Percentiles rank a stretch among this genome's conserved stretches.
Conservation (phyloP, 2,113 vertebrate species). For the Poicephalus gulielmi region DNA sequence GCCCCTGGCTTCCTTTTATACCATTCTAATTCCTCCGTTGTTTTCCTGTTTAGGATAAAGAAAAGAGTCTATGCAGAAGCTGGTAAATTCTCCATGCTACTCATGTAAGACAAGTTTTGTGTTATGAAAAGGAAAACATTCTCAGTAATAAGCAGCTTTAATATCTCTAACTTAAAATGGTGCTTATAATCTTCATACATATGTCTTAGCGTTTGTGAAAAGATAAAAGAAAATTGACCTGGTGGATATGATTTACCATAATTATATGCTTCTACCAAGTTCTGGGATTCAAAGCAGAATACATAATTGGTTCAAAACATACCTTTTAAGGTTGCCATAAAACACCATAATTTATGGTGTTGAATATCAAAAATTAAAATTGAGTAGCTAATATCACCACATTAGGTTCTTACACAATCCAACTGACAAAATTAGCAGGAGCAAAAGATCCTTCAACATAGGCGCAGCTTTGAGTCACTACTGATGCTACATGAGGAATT, state of each 20-base stretch:
- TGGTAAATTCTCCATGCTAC: neutral
- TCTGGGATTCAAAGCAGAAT: neutral
- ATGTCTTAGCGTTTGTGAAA: neutral
- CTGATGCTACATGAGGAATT: neutral
- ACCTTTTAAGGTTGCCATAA: constrained; percentile 3
- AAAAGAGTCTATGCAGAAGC: neutral
- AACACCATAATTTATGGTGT: neutral
- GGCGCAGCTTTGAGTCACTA: neutral
- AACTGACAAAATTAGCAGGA: neutral
- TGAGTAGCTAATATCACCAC: neutral
- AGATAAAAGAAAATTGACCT: neutral
- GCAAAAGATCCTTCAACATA: neutral
- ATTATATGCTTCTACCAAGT: constrained; percentile 3
- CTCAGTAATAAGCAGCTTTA: neutral
- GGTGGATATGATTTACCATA: neutral
- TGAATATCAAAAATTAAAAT: constrained; percentile 30
- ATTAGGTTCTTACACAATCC: neutral
- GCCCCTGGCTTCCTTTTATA: neutral
- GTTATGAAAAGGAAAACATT: neutral
- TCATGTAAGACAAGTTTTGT: neutral
- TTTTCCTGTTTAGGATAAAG: neutral
- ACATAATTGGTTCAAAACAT: constrained; percentile 6
- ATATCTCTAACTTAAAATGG: neutral
- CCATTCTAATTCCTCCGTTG: neutral
- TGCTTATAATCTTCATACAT: neutral